Percentiles rank a stretch among this genome's conserved stretches.
phyloP scores from a whole-genome alignment of 2,797 vertebrate species.

The Labeo calbasu region DNA sequence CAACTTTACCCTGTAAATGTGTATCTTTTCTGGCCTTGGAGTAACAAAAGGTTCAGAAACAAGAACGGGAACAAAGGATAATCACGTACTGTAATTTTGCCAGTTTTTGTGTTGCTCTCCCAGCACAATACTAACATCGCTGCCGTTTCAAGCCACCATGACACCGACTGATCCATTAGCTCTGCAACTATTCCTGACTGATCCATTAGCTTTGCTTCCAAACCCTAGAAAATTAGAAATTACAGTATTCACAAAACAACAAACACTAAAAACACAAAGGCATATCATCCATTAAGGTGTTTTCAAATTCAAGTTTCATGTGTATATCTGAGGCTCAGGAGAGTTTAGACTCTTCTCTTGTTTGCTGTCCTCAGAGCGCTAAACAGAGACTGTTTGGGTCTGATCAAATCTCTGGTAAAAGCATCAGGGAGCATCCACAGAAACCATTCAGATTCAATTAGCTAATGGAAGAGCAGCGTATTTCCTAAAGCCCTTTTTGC shows the following conservation, averaged over 20 bases:
- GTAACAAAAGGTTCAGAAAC: constrained; percentile 12
- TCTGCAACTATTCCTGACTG: background rate
- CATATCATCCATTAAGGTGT: constrained; percentile 8
- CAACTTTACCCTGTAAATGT: background rate
- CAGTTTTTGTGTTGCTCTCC: constrained; percentile 29
- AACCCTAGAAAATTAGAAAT: constrained; percentile 28
- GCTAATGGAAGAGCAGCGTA: constrained; percentile 76
- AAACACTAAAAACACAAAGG: constrained; percentile 35
- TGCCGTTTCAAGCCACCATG: constrained; percentile 28
- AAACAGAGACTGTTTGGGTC: constrained; percentile 47
- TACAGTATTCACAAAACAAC: background rate
- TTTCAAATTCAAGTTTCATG: constrained; percentile 30
- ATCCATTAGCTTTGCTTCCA: constrained; percentile 15
- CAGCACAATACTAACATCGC: background rate
- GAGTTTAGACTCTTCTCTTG: constrained; percentile 20
- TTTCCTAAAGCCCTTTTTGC: constrained; percentile 59
- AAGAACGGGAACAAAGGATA: constrained; percentile 25
- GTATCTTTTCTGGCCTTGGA: background rate
- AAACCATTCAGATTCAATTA: constrained; percentile 76
- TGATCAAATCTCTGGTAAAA: constrained; percentile 54
- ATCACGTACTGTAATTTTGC: constrained; percentile 36
- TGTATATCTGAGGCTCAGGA: constrained; percentile 13
- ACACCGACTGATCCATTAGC: background rate
- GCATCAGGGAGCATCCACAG: constrained; percentile 57
- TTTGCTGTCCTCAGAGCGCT: constrained; percentile 29